Evolutionary conservation across 2,797 vertebrate species (phyloP), one percentile per base, ranked within the genome.

Genomic region (Melanogrammus aeglefinus): DNA sequence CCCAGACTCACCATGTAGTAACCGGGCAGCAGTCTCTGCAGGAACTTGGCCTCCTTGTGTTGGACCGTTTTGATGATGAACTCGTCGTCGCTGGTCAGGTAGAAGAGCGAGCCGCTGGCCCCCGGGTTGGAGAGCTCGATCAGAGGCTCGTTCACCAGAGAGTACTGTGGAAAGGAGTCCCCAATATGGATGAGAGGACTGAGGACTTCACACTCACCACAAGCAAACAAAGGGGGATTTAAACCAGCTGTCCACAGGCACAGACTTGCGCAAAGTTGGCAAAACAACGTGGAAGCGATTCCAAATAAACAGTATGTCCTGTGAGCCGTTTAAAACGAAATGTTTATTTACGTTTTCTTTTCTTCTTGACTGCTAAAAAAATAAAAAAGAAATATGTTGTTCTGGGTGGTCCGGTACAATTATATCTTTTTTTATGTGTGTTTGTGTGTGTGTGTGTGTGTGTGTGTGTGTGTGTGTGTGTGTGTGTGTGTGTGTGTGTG

Each of bases 1-100:
- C 57, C 57, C 57, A 14, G 75, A 76, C 96, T 95, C 87, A 99
- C 97, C 98, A 99, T 99, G 82, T 99, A 99, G 87, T 99, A 99
- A 79, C 98, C 97, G 0, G 98, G 98, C 73, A 99, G 94, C n/a
- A 99, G 90, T 87, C 98, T 97, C 90, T 99, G 98, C 76, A 99
- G 96, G 86, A 99, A 99, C 87, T 99, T 97, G 6, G 98, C 97
- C 88, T 99, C 98, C 91, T 99, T 99, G 93, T 99, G 97, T 90
- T 99, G 97, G 86, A 99, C 96, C 31, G 98, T 99, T 95, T 99
- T 99, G 90, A 99, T 97, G 91, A 99, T 99, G 93, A 99, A 99
- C 87, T 99, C 97, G 1, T 99, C 98, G 82, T 96, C 98, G 29
- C 97, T 98, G 87, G 98, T 99, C 86, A 99, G 93, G 93, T 98